Conservation (phyloP, 2,797 vertebrate species). For the Lophius americanus region DNA sequence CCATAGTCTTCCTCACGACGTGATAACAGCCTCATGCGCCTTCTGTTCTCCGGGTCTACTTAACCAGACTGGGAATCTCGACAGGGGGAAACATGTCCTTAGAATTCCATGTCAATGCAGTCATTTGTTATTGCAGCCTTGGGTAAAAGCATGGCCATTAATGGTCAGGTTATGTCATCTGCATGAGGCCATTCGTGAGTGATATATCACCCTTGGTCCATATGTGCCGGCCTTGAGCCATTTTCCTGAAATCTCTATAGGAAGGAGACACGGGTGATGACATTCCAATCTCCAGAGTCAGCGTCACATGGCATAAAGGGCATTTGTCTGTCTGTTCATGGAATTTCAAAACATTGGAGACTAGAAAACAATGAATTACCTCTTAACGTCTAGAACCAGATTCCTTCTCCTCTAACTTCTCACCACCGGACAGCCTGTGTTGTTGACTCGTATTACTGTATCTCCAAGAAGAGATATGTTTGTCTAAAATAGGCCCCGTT, state of each 20-base stretch:
- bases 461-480: background rate
- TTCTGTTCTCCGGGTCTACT: conserved; percentile 22
- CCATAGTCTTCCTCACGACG: too few relatives aligned
- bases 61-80: conserved; percentile 37
- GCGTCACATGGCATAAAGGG: conserved; percentile 11
- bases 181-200: conserved; percentile 67
- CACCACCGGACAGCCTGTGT: background rate
- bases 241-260: conserved; percentile 48
- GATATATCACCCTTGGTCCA: conserved; percentile 72
- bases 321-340: conserved; percentile 13
- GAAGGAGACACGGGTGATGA: conserved; percentile 54
- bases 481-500: conserved; percentile 5
- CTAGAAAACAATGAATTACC: conserved; percentile 6
- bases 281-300: conserved; percentile 49
- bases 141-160: conserved; percentile 71
- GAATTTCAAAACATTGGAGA: conserved; percentile 2
- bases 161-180: conserved; percentile 79
- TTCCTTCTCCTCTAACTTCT: background rate
- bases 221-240: conserved; percentile 47
- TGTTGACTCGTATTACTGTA: background rate
- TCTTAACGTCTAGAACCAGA: background rate
- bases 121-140: conserved; percentile 79
- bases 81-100: conserved; percentile 53
- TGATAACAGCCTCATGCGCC: background rate
- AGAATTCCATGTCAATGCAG: conserved; percentile 71